A percentile compares a stretch with the other conserved stretches of the same genome.
These are phyloP conservation scores for Clarias magur DNA, from an alignment of 2,113 vertebrate species.

Conservation along the genomic window DNA sequence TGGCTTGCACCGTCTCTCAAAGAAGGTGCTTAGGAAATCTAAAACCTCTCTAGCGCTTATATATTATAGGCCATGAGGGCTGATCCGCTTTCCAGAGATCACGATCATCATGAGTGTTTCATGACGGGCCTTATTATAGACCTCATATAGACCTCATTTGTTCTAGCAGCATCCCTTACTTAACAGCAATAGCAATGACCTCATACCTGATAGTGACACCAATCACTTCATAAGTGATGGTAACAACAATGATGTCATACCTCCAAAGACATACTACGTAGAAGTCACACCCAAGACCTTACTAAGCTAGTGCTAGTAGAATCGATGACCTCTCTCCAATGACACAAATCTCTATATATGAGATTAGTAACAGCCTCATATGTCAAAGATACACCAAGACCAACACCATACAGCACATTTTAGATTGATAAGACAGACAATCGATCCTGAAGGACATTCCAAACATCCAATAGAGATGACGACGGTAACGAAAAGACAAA, in stretches of 20 bases:
- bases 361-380: background rate
- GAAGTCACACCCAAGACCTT: background rate
- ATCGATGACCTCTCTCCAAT: too few species aligned
- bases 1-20: background rate
- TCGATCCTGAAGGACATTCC: too few species aligned
- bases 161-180: background rate
- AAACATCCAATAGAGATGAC: too few species aligned
- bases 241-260: background rate
- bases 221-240: background rate
- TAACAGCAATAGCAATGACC: background rate
- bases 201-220: background rate
- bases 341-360: too few species aligned
- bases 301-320: too few species aligned
- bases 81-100: constrained; percentile 1
- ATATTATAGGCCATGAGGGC: background rate
- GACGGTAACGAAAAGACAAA: too few species aligned
- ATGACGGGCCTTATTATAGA: too few species aligned
- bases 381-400: background rate
- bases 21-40: constrained; percentile 5
- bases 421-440: too few species aligned
- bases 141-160: too few species aligned
- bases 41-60: constrained; percentile 13
- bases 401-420: too few species aligned
- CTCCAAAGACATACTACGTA: background rate
- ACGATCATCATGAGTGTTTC: constrained; percentile 5